phyloP scores from a whole-genome alignment of 2,888 invertebrate species.

The Proisotoma minuta region DNA sequence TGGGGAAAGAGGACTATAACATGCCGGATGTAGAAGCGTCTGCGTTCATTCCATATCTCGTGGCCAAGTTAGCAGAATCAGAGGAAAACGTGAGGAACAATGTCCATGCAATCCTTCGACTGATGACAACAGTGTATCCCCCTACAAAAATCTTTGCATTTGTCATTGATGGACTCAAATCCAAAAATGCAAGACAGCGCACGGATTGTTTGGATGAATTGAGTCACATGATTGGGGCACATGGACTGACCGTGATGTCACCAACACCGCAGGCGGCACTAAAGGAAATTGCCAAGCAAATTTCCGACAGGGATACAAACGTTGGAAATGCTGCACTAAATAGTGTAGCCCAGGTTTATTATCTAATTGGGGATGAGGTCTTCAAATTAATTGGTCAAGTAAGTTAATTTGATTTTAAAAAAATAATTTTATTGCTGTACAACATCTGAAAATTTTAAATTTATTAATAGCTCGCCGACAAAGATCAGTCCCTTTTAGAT shows the following conservation, averaged over 20 bases:
- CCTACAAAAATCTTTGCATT: conserved; percentile 82
- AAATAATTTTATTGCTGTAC: neutral
- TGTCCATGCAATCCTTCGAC: conserved; percentile 77
- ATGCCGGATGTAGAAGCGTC: conserved; percentile 86
- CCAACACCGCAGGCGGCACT: conserved; percentile 74
- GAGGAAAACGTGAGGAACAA: conserved; percentile 91
- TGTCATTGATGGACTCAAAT: conserved; percentile 90
- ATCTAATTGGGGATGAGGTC: conserved; percentile 82
- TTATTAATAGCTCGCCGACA: conserved; percentile 71
- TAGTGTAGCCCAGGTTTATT: conserved; percentile 84
- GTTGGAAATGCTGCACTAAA: conserved; percentile 94
- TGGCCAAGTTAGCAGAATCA: conserved; percentile 84
- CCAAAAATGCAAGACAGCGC: conserved; percentile 93
- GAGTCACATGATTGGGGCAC: conserved; percentile 75
- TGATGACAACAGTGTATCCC: conserved; percentile 79
- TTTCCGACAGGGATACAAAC: conserved; percentile 91
- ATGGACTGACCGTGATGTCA: conserved; percentile 77
- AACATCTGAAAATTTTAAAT: too few relatives aligned
- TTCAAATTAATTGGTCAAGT: conserved; percentile 88
- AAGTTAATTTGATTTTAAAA: conserved; percentile 26
- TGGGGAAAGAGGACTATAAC: conserved; percentile 69
- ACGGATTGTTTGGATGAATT: conserved; percentile 93
- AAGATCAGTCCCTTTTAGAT: conserved; percentile 88
- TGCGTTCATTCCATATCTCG: conserved; percentile 89
- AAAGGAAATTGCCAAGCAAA: conserved; percentile 87